Conservation (phyloP, 1,140 invertebrate genomes). For the Neodiprion lecontei region DNA sequence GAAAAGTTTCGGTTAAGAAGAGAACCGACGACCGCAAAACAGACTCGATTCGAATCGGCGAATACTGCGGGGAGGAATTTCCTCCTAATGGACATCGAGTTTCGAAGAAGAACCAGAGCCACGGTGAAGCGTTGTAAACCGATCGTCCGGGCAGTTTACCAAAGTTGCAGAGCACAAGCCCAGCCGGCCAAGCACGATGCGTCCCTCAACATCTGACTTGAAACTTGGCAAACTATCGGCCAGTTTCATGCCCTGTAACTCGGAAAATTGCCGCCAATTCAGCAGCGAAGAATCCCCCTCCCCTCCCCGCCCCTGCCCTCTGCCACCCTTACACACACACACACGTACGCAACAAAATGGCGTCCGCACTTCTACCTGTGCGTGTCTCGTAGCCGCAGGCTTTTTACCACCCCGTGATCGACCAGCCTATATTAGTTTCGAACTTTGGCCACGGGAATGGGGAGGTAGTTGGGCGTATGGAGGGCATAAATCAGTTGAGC, state of each 20-base stretch:
- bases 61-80: not conserved
- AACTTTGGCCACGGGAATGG: no score
- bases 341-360: not conserved
- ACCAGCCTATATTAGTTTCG: no score
- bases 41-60: no score
- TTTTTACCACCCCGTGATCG: no score
- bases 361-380: no score
- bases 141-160: not conserved
- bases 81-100: not conserved
- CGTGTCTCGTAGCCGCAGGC: no score
- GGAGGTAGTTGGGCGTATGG: no score
- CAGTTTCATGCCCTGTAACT: not conserved
- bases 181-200: not conserved
- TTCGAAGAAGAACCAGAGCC: not conserved
- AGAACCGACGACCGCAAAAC: no score
- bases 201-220: not conserved
- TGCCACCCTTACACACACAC: not conserved
- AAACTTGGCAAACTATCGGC: constrained; percentile 1
- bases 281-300: not conserved
- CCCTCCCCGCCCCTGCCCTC: not conserved
- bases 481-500: no score
- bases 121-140: not conserved
- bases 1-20: no score
- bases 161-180: not conserved
- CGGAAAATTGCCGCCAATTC: not conserved